These are phyloP conservation scores for Venturia canescens DNA, from an alignment of 1,140 invertebrate species.

Conservation along the genomic window DNA sequence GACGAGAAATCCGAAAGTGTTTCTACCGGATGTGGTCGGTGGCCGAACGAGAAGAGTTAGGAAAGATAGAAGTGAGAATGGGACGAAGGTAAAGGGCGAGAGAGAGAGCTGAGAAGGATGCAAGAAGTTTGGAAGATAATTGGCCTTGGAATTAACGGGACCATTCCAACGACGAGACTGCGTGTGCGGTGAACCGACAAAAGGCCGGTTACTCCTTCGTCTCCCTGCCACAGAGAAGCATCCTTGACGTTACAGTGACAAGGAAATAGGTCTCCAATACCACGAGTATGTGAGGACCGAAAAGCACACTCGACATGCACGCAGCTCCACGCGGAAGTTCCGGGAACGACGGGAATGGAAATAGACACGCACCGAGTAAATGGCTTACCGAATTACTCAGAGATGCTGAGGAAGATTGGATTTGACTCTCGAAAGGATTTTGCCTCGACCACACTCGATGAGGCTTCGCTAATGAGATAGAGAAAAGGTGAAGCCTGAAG, in stretches of 20 bases:
- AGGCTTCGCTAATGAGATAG: not conserved
- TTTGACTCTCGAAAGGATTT: constrained; percentile 60
- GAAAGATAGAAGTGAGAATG: constrained; percentile 16
- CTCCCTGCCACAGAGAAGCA: not conserved
- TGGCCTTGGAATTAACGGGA: constrained; percentile 69
- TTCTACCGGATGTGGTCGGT: constrained; percentile 4
- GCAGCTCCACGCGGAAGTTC: constrained; percentile 56
- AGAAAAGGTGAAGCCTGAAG: not conserved
- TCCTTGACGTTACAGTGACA: constrained; percentile 16
- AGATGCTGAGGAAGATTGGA: constrained; percentile 62
- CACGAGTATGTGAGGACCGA: not conserved
- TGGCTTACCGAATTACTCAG: constrained; percentile 67
- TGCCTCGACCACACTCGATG: constrained; percentile 10
- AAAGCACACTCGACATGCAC: not conserved
- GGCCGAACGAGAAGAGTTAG: not conserved
- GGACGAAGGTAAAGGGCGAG: constrained; percentile 21
- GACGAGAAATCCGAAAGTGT: not conserved
- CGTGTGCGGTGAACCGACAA: constrained; percentile 63
- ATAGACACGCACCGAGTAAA: constrained; percentile 63
- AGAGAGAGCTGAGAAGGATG: constrained; percentile 46
- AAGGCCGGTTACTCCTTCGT: constrained; percentile 43
- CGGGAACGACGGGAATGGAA: constrained; percentile 65
- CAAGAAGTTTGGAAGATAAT: constrained; percentile 63
- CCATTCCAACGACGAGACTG: constrained; percentile 53
- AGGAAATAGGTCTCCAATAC: constrained; percentile 7